A percentile compares a stretch with the other conserved stretches of the same genome.
phyloP scores from a whole-genome alignment of 2,888 invertebrate species.

The Lepidocyrtinus sp. region DNA sequence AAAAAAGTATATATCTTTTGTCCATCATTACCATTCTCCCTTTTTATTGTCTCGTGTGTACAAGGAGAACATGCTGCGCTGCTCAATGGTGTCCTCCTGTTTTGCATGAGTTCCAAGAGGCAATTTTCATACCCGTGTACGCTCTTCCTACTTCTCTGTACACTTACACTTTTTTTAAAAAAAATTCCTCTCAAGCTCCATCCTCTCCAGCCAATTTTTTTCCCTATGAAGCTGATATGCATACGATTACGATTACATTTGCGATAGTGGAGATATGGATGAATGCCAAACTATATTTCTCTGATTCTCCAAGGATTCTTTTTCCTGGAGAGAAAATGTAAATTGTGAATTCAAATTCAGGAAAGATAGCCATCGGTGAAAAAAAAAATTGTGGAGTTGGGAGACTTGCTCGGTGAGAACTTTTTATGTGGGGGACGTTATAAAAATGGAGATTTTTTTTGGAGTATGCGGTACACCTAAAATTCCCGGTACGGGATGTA shows the following conservation, averaged over 20 bases:
- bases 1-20: not conserved
- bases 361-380: conserved; percentile 39
- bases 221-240: conserved; percentile 20
- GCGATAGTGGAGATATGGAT: conserved; percentile 18
- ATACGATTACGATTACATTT: conserved; percentile 25
- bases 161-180: conserved; percentile 19
- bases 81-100: not conserved
- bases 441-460: not conserved
- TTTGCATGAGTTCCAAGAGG: conserved; percentile 12
- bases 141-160: not conserved
- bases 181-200: not conserved
- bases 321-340: not conserved
- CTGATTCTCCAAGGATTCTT: not conserved
- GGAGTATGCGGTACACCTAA: not conserved
- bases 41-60: not conserved
- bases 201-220: conserved; percentile 29
- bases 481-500: not conserved
- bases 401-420: not conserved
- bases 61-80: conserved; percentile 10
- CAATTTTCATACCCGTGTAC: conserved; percentile 2
- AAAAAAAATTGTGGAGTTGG: not conserved
- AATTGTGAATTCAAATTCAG: conserved; percentile 18
- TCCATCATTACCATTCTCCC: conserved; percentile 1
- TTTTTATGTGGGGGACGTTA: not conserved
- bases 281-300: conserved; percentile 14